phyloP scores from a whole-genome alignment of 2,113 vertebrate genomes.

The Thomomys bottae region DNA sequence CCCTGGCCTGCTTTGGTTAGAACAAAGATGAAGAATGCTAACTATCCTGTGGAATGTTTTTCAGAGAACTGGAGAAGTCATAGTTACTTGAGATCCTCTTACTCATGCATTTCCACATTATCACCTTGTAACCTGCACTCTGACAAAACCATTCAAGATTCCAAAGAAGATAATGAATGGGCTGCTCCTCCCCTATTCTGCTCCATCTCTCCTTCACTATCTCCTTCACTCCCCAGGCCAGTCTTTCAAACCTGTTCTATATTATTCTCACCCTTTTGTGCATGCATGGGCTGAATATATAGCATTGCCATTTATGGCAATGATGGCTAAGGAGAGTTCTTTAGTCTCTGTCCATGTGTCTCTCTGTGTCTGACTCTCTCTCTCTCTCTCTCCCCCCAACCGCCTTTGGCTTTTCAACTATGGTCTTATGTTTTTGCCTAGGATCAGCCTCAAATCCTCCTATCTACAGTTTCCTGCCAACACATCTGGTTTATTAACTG shows the following conservation, averaged over 20 bases:
- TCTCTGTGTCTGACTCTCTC: too few species aligned
- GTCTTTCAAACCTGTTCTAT: not conserved
- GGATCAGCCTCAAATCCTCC: too few species aligned
- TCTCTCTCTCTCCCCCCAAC: too few species aligned
- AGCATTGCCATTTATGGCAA: not conserved
- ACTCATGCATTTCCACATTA: slow-evolving; percentile 4
- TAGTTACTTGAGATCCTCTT: not conserved
- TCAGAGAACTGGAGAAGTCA: slow-evolving; percentile 23
- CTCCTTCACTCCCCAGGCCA: not conserved
- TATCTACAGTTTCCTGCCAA: too few species aligned
- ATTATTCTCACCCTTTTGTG: not conserved
- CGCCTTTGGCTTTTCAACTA: too few species aligned
- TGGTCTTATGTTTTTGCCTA: too few species aligned
- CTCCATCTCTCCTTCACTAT: not conserved
- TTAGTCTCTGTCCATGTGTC: too few species aligned
- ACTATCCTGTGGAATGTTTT: not conserved
- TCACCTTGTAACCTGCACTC: slow-evolving; percentile 25
- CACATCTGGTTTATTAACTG: too few species aligned
- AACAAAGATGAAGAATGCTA: slow-evolving; percentile 60
- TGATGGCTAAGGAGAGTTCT: not conserved
- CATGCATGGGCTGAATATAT: not conserved
- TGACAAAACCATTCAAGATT: not conserved
- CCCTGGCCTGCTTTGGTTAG: slow-evolving; percentile 22
- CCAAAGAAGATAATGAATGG: not conserved
- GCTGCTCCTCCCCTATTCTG: not conserved